phyloP scores from a whole-genome alignment of 64 coral and sea anemone genomes.

The Trachythela sp. region DNA sequence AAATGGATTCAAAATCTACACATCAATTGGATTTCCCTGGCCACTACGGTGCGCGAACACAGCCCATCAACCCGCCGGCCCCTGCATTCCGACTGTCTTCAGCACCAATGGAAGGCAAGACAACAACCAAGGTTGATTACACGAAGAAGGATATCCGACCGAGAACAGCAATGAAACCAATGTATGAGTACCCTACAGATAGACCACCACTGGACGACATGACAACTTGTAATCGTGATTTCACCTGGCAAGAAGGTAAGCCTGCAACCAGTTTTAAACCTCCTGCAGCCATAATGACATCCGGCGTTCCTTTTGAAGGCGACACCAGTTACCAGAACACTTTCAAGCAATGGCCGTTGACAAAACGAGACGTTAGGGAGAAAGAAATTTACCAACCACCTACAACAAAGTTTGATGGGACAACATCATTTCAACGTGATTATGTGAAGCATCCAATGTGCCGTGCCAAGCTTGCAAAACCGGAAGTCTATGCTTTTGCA shows the following conservation, averaged over 20 bases:
- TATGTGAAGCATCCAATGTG: constrained; percentile 51
- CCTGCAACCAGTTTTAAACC: constrained; percentile 76
- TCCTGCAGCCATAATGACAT: constrained; percentile 32
- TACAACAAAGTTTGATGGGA: constrained; percentile 49
- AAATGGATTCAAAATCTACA: constrained; percentile 83
- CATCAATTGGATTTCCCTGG: constrained; percentile 93
- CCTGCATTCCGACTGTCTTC: constrained; percentile 43
- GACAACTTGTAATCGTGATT: constrained; percentile 72
- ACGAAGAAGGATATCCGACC: constrained; percentile 52
- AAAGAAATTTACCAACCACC: constrained; percentile 65
- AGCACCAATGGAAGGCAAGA: constrained; percentile 63
- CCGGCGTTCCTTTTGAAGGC: constrained; percentile 63
- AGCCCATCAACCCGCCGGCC: constrained; percentile 55
- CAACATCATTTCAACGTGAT: constrained; percentile 69
- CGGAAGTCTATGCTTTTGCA: constrained; percentile 47
- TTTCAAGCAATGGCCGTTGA: constrained; percentile 56
- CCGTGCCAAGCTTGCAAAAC: constrained; percentile 57
- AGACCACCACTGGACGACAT: constrained; percentile 55
- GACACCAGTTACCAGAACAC: constrained; percentile 61
- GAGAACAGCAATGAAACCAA: constrained; percentile 51
- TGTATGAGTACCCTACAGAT: constrained; percentile 34
- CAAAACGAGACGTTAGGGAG: constrained; percentile 48
- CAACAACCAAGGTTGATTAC: constrained; percentile 71
- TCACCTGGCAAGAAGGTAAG: constrained; percentile 53
- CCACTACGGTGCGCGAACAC: constrained; percentile 63